Evolutionary conservation across 2,113 vertebrate species (phyloP).

Genomic region (Mormoops blainvillei): DNA sequence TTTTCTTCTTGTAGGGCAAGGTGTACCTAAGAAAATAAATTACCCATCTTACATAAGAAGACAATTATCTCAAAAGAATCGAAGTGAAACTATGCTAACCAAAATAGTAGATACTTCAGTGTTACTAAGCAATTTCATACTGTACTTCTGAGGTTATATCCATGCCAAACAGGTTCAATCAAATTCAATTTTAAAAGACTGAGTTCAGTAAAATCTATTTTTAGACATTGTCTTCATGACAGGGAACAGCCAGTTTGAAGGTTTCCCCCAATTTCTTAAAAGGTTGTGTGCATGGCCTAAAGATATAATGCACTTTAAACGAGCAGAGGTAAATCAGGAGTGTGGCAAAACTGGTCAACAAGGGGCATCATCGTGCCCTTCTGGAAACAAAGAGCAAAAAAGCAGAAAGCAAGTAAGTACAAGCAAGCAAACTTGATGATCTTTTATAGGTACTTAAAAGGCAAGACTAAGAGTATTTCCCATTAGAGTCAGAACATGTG

Average conservation of each 20-base stretch:
- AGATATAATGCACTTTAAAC: background rate
- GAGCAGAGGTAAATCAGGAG: background rate
- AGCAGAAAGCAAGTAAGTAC: background rate
- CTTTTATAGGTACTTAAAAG: background rate
- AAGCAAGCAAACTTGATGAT: background rate
- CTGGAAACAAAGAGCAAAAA: background rate
- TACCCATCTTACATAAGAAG: conserved; percentile 5
- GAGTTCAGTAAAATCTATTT: background rate
- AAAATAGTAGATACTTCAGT: conserved; percentile 24
- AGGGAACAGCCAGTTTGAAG: background rate
- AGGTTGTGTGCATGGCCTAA: background rate
- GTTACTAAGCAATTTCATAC: background rate
- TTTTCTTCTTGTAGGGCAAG: background rate
- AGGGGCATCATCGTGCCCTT: background rate
- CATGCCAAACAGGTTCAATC: background rate
- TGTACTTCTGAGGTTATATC: background rate
- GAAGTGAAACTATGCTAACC: conserved; percentile 26
- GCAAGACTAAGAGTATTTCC: background rate
- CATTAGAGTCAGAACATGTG: background rate
- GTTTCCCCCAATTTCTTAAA: background rate
- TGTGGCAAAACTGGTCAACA: background rate
- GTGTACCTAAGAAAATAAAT: conserved; percentile 22
- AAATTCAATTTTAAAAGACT: conserved; percentile 21
- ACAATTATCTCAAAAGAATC: conserved; percentile 46
- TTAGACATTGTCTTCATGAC: background rate